Evolutionary conservation across 2,113 vertebrate genomes (phyloP), one percentile per base, ranked within the genome.

Genomic region (Pycnonotus jocosus): DNA sequence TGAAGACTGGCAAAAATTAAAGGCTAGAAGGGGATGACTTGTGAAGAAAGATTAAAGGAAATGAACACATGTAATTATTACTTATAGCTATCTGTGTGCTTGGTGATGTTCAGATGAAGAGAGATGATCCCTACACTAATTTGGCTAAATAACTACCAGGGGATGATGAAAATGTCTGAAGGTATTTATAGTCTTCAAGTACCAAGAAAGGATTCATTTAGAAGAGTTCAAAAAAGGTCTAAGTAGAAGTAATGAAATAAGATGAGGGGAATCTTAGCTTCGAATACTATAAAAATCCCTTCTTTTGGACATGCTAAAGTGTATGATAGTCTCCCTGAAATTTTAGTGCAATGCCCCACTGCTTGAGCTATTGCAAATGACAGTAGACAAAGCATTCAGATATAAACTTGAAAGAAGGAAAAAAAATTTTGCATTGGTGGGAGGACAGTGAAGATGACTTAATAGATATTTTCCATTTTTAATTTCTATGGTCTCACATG

Each of bases 1-100:
- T 70, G 65, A 90, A 89, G 62, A 92, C 65, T 73, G 62, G 90
- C 66, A 95, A 91, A 93, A 95, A 95, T 91, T 88, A 90, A 89
- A 95, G 94, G 64, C 81, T 96, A 71, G 74, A 88, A 81, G 91
- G 78, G 81, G 94, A 81, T 95, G 61, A 82, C 93, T 95, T 89
- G 48, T 91, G 95, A 92, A 85, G 85, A 95, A 95, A 95, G 90
- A 96, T 96, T 92, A 97, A 96, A 95, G 93, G 85, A 96, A 95
- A 86, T 86, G 93, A 80, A 93, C 82, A 88, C 9, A 21, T 56
- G 79, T 96, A 95, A 92, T 95, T 94, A 90, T 96, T 96, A 95
- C 90, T 89, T 93, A 87, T 42, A 86, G 86, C 81, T 93, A 74
- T 84, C 92, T 73, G 21, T 92, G 61, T 92, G 78, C 93, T 90